Base-by-base conservation (phyloP, 2,113 vertebrate genomes). In the Melanocharis versteri region DNA sequence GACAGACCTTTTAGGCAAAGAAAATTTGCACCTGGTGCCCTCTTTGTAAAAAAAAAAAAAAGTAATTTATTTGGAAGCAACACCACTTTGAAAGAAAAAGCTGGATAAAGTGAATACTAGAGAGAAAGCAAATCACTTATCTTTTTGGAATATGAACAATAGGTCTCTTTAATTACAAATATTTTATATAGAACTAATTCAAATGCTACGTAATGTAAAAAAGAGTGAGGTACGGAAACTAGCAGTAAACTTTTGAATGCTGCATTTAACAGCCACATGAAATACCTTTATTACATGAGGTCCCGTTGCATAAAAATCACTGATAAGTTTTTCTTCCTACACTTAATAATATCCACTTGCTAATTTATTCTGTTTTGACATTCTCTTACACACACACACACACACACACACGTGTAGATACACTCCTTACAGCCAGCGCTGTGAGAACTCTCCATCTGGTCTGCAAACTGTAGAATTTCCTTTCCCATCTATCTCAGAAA, bases 401-500 rank as follows among this genome's bases (percentile, higher is more conserved):
- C 44, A 44, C 28, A 82, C 35, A 70, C 80, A 76, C 91, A 80
- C 13, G 30, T 89, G 83, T 94, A 84, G 72, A 75, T 71, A 75
- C 69, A 87, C 91, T 93, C 56, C 89, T 93, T 91, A 42, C 19
- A 96, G 94, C 44, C 96, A 91, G 96, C 30, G 60, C 97, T 97
- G 96, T 98, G 97, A 97, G 96, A 98, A 97, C 85, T 88, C 96
- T 91, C 97, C 97, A 97, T 97, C 97, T 97, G 95, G 96, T 94
- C 97, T 97, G 96, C 94, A 97, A 97, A 97, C 94, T 89, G 96
- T 96, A 97, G 97, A 95, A 94, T 97, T 97, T 97, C 97, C 97
- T 97, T 97, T 97, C 97, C 97, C 97, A 97, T 97, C 96, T 96
- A 94, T 97, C 95, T 95, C 97, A 96, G 96, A 96, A 97, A 97